phyloP scores from a whole-genome alignment of 2,113 vertebrate species.

The Acanthisitta chloris region DNA sequence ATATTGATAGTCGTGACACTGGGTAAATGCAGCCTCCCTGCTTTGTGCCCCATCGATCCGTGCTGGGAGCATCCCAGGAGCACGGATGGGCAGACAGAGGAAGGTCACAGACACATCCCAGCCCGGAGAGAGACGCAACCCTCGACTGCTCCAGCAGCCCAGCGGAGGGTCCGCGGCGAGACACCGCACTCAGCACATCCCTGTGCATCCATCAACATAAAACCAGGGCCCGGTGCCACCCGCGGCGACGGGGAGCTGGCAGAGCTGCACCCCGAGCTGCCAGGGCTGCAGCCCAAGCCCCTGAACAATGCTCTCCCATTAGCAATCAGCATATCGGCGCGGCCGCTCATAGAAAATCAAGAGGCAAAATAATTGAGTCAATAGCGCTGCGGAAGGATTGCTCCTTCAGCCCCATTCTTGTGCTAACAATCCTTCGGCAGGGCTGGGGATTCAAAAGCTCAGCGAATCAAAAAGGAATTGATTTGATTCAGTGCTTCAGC shows the following conservation, averaged over 20 bases:
- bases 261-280: not conserved
- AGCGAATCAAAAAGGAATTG: constrained; percentile 47
- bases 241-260: not conserved
- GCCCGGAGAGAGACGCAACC: not conserved
- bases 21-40: not conserved
- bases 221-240: not conserved
- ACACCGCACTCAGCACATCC: not conserved
- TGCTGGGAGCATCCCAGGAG: not conserved
- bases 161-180: not conserved
- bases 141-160: not conserved
- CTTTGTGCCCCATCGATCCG: not conserved
- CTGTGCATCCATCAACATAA: not conserved
- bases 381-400: constrained; percentile 35
- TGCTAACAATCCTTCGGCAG: constrained; percentile 51
- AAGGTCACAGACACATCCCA: not conserved
- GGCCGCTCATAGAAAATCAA: constrained; percentile 54
- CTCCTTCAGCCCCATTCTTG: constrained; percentile 63
- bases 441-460: constrained; percentile 49
- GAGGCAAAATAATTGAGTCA: constrained; percentile 65
- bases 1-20: not conserved
- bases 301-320: constrained; percentile 47
- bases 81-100: not conserved
- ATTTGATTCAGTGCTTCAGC: constrained; percentile 51
- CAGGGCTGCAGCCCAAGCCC: not conserved
- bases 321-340: constrained; percentile 57